Evolutionary conservation across 1,140 invertebrate species (phyloP), one percentile per base, ranked within the genome.

Genomic region (Potamilus streckersoni): DNA sequence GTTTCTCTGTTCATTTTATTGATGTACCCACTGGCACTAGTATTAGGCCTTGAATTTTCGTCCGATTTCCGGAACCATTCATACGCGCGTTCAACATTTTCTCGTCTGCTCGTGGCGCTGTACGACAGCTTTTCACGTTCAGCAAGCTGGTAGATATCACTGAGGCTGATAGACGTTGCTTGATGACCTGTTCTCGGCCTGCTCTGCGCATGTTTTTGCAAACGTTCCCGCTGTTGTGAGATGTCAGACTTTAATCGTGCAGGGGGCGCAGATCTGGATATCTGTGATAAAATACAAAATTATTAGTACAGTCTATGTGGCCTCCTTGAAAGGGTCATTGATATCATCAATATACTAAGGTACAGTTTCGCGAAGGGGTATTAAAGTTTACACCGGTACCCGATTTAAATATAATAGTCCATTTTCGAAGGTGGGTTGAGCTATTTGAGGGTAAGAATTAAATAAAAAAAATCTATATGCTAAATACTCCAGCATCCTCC

Each of bases 11-110:
- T 23, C 49, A 38, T 16, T 15, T 55, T 64, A 67, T 71, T 61
- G 17, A 62, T 61, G 38, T 49, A 49, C 38, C 38, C 38, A 57
- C 70, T 72, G 56, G 69, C 63, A 60, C 75, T 77, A 23, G 75
- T 77, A 59, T 77, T 31, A n/a, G 75, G 69, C 2, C 75, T 23
- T 19, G 75, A 69, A 77, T 72, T 57, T 77, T 70, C 57, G 65
- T 77, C 65, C 69, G 69, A 64, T 71, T 77, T 60, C 38, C 38
- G 38, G 38, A 49, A 49, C 38, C 4, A 49, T 49, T 49, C 38
- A 49, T 77, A 71, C 16, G 75, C 75, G 38, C 73, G 75, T 58
- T 70, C 75, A 59, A 77, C 70, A 72, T 77, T 77, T 62, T 72
- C 63, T 63, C 75, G 75, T 69, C 75, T 72, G 69, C 55, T 38